phyloP scores from a whole-genome alignment of 2,113 vertebrate genomes.

The human region GRCh38 chr5:76670501-76671000 shows the following conservation, averaged over 20 bases:
- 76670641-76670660: not conserved
- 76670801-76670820: not conserved
- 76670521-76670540: not conserved
- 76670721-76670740: not conserved
- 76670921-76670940: not conserved
- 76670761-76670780: not conserved
- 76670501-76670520: no score
- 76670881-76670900: not conserved
- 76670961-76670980: not conserved
- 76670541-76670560: not conserved
- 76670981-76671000: no score
- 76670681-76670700: not conserved
- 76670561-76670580: not conserved
- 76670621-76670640: not conserved
- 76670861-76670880: not conserved
- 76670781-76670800: not conserved
- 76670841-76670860: accelerated
- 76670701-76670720: not conserved
- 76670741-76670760: not conserved
- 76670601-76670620: not conserved
- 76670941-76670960: not conserved
- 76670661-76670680: not conserved
- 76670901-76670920: not conserved
- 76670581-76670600: not conserved
- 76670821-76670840: not conserved